Evolutionary conservation across 1,140 invertebrate genomes (phyloP), one percentile per base, ranked within the genome.

Genomic region (Aricia agestis): DNA sequence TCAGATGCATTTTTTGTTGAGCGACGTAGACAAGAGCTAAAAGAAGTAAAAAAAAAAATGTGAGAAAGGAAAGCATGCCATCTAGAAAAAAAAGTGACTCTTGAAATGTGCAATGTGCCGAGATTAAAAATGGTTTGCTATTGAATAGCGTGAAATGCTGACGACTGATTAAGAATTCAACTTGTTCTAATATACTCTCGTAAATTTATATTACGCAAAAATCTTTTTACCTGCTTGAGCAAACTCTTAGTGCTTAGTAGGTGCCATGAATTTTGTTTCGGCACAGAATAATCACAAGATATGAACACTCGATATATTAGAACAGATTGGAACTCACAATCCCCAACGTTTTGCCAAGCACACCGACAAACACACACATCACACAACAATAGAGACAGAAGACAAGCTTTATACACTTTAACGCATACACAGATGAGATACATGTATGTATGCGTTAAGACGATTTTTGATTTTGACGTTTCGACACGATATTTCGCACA

Each of bases 331-430:
- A 58, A 68, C 32, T 25, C 19, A 57, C 42, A 57, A 42, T 52
- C 45, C 1, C 9, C 13, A 13, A 11, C 11, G 45, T 7, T 36
- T 36, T 36, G 18, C 45, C 67, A 68, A 68, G 67, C 67, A 68
- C 67, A 68, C 32, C 58, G 42, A 70, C 31, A 42, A 65, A 70
- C 31, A 19, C 57, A 63, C 68, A 70, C 68, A 65, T 63, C 17
- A 58, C 45, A 58, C 41, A 52, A 52, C 13, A 52, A 15, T 52
- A 13, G 45, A 52, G 10, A 52, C 45, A 52, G 45, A 52, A 52
- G 45, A 52, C 0, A 45, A 45, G 42, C 42, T 45, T 7, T 2
- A 11, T 13, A 52, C 45, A 52, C 11, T 15, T 13, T 52, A 52
- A 42, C 11, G 7, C 7, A 7, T 42, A 11, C 7, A 42, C 6